Conservation (phyloP, 2,113 vertebrate genomes). For the Amphiprion ocellaris region DNA sequence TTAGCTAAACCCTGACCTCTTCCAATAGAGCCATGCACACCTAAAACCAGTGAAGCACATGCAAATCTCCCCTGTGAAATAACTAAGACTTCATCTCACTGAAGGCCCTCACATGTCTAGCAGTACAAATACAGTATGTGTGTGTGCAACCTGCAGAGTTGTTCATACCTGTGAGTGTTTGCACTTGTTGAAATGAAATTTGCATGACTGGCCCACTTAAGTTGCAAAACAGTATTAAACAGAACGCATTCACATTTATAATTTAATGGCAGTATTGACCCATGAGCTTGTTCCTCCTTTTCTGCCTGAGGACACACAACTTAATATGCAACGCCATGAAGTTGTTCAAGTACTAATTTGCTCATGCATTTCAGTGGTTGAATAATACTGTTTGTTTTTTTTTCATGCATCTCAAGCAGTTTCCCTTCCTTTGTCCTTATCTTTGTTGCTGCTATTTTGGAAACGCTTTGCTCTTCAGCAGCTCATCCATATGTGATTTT, state of each 20-base stretch:
- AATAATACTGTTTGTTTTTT: constrained; percentile 29
- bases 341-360: constrained; percentile 12
- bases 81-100: not conserved
- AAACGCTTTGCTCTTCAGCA: not conserved
- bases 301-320: constrained; percentile 41
- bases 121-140: not conserved
- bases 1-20: too few relatives aligned
- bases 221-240: constrained; percentile 22
- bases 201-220: not conserved
- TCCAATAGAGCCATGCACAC: too few relatives aligned
- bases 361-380: constrained; percentile 9
- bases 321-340: constrained; percentile 21
- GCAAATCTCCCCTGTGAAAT: too few relatives aligned
- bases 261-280: constrained; percentile 48
- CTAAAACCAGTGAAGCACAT: too few relatives aligned
- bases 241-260: constrained; percentile 13
- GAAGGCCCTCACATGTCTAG: not conserved
- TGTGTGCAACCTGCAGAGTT: not conserved
- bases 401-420: constrained; percentile 14
- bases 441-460: constrained; percentile 12
- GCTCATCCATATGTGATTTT: not conserved
- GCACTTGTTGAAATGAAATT: constrained; percentile 20
- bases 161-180: not conserved
- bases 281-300: constrained; percentile 5
- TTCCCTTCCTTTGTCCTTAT: constrained; percentile 14